phyloP scores from a whole-genome alignment of 2,797 vertebrate genomes.

The Anguilla marmorata region DNA sequence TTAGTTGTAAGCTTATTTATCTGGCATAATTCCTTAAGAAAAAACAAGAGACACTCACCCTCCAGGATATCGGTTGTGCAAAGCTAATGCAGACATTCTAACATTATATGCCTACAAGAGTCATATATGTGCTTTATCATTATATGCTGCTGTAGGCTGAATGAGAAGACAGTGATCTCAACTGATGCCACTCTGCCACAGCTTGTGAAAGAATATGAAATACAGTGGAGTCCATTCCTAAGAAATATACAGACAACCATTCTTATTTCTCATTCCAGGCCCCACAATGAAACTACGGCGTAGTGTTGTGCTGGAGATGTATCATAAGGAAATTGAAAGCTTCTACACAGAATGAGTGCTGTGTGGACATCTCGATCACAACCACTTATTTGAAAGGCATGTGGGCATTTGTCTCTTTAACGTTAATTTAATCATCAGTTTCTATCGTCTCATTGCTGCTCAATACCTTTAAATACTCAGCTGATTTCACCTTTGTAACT shows the following conservation, averaged over 20 bases:
- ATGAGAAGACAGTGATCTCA: too few species aligned
- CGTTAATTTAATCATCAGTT: not conserved
- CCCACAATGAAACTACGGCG: constrained; percentile 86
- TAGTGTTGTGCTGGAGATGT: constrained; percentile 74
- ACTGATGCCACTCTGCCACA: too few species aligned
- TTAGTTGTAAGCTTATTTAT: not conserved
- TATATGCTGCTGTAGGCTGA: too few species aligned
- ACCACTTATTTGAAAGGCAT: not conserved
- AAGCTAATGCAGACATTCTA: too few species aligned
- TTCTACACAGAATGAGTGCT: constrained; percentile 71
- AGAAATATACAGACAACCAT: not conserved
- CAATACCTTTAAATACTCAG: not conserved
- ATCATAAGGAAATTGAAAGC: constrained; percentile 71
- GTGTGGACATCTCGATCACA: not conserved
- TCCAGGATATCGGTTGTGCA: too few species aligned
- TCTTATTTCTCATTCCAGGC: constrained; percentile 64
- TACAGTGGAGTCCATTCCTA: not conserved
- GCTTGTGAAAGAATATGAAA: not conserved
- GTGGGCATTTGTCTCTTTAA: not conserved
- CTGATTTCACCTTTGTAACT: not conserved
- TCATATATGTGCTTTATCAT: too few species aligned
- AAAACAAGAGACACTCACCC: too few species aligned
- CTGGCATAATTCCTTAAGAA: not conserved
- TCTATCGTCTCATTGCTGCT: not conserved
- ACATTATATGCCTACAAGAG: too few species aligned